Base-by-base conservation (phyloP, 2,113 vertebrate genomes). In the Nycticryphes semicollaris region DNA sequence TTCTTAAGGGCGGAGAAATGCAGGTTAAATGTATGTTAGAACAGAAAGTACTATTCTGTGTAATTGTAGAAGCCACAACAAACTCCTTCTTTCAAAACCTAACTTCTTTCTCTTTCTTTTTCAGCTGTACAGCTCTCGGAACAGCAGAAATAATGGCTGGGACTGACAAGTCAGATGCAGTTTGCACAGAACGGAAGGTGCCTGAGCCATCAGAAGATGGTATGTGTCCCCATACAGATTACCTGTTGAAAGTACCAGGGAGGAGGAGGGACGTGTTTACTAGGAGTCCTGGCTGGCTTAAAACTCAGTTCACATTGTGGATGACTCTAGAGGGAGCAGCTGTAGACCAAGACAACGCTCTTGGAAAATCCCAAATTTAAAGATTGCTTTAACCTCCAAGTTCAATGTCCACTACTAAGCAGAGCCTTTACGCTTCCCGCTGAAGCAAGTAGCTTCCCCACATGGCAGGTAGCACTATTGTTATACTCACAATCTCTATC, bases 51-150 rank as follows among this genome's bases (percentile, higher is more conserved):
- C 48, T 87, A 19, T 30, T 81, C 56, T 84, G 53, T 10, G 0
- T 56, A 68, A 84, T 33, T 14, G 27, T 67, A 63, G 59, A 60
- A 84, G 33, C 21, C 43, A 64, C 5, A 7, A 7, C 9, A 48
- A 72, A 31, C 19, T 90, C 75, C 18, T 14, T 87, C 30, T 60
- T 56, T 28, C 50, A 66, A 23, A 76, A 67, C 28, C 11, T 57
- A 43, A 3, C n/a, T 9, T 54, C 47, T 86, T 45, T 95, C 59
- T 84, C 35, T 39, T 66, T 92, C 79, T 89, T 50, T 88, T 90
- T 68, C 43, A 98, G 98, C 94, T 98, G 98, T 73, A 97, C 98
- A 60, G 39, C 82, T 75, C 91, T 98, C 62, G 98, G 98, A 84
- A 74, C 87, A 60, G 74, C 12, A 21, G 98, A 98, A 95, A 72